A percentile compares a stretch with the other conserved stretches of the same genome.
phyloP scores from a whole-genome alignment of 2,797 vertebrate genomes.

The Halcyon smyrnensis region DNA sequence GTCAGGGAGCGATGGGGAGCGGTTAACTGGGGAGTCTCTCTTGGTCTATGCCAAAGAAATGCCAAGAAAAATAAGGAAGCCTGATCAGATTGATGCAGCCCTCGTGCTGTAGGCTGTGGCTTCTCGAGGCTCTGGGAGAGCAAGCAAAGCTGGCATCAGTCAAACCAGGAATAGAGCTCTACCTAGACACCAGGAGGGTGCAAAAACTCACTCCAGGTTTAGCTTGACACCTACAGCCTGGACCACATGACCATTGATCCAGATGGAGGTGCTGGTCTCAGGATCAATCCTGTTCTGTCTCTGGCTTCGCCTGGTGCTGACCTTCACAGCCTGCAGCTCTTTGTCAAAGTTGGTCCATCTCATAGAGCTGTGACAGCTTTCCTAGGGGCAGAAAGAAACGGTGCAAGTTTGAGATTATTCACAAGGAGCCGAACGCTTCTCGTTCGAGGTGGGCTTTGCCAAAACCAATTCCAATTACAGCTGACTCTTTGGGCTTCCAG shows the following conservation, averaged over 20 bases:
- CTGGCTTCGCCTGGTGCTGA: background rate
- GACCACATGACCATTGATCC: background rate
- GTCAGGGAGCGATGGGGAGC: background rate
- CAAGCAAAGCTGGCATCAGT: background rate
- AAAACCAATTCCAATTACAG: background rate
- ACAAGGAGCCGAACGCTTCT: background rate
- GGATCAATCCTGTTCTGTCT: background rate
- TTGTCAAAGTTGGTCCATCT: rapidly evolving
- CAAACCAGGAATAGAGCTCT: background rate
- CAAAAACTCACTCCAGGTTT: background rate
- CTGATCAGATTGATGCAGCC: background rate
- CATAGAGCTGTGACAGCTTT: background rate
- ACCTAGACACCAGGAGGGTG: background rate
- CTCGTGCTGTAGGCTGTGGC: rapidly evolving
- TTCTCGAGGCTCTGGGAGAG: background rate
- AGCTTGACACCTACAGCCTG: background rate
- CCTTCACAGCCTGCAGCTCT: background rate
- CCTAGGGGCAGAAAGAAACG: background rate
- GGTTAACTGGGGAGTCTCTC: background rate
- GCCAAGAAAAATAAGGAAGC: background rate
- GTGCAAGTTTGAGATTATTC: background rate
- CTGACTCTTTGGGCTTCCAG: background rate
- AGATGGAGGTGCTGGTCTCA: background rate
- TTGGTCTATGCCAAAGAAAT: background rate
- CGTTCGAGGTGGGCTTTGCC: background rate